phyloP scores from a whole-genome alignment of 2,888 invertebrate species.

The Dynastes tityus region DNA sequence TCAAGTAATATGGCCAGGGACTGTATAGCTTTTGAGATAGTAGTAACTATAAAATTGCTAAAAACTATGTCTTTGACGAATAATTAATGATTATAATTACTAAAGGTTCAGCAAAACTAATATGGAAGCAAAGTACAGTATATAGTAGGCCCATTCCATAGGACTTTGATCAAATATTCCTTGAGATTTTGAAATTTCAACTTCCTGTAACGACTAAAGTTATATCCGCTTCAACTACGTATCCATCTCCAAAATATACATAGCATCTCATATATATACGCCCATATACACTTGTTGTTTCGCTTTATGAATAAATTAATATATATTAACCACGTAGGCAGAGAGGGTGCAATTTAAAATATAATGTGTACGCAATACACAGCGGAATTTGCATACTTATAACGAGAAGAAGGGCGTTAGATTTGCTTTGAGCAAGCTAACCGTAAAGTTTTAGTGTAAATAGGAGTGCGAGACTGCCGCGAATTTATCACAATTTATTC shows the following conservation, averaged over 20 bases:
- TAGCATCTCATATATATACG: background rate
- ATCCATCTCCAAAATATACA: background rate
- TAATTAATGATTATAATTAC: no score
- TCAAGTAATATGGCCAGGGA: no score
- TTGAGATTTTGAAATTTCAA: background rate
- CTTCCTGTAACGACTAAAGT: background rate
- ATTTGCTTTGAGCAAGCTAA: background rate
- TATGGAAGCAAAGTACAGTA: no score
- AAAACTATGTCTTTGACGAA: no score
- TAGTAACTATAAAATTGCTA: no score
- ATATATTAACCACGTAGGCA: conserved; percentile 21
- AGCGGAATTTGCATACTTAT: conserved; percentile 31
- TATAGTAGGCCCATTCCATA: no score
- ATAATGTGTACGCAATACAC: conserved; percentile 17
- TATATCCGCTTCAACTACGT: background rate
- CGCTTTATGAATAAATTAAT: conserved; percentile 39
- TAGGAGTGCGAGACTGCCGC: background rate
- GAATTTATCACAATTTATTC: conserved; percentile 31
- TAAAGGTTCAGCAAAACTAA: no score
- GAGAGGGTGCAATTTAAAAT: conserved; percentile 35
- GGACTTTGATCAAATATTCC: conserved; percentile 21
- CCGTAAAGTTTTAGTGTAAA: conserved; percentile 37
- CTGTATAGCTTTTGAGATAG: no score
- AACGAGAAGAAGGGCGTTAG: background rate
- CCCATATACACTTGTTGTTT: conserved; percentile 23